Conservation (phyloP, 2,888 invertebrate genomes). For the Leptura quadrifasciata region DNA sequence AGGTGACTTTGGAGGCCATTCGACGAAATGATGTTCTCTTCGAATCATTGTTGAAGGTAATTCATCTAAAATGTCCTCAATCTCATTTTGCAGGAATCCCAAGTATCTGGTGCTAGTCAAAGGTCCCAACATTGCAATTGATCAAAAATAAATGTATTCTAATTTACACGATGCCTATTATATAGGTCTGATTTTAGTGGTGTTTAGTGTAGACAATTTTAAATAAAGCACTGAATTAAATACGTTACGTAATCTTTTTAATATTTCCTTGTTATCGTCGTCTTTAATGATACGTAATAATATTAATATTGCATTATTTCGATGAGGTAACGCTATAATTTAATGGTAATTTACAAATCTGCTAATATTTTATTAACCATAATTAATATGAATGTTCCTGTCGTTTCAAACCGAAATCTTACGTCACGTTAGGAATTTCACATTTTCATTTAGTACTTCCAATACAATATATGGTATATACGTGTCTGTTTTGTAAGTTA, state of each 20-base stretch:
- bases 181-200: no score
- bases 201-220: no score
- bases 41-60: no score
- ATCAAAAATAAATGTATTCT: no score
- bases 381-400: neutral
- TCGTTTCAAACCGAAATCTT: neutral
- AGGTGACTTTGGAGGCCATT: no score
- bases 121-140: no score
- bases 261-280: neutral
- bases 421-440: neutral
- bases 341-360: neutral
- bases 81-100: no score
- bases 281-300: neutral
- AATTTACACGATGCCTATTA: no score
- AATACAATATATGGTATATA: constrained; percentile 10
- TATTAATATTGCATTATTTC: neutral
- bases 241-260: neutral
- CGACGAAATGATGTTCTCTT: no score
- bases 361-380: neutral
- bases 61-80: no score
- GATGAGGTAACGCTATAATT: neutral
- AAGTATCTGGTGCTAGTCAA: no score
- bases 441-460: constrained; percentile 4
- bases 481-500: neutral
- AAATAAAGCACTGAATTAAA: neutral